phyloP scores from a whole-genome alignment of 2,888 invertebrate genomes.

The Tinea pellionella region DNA sequence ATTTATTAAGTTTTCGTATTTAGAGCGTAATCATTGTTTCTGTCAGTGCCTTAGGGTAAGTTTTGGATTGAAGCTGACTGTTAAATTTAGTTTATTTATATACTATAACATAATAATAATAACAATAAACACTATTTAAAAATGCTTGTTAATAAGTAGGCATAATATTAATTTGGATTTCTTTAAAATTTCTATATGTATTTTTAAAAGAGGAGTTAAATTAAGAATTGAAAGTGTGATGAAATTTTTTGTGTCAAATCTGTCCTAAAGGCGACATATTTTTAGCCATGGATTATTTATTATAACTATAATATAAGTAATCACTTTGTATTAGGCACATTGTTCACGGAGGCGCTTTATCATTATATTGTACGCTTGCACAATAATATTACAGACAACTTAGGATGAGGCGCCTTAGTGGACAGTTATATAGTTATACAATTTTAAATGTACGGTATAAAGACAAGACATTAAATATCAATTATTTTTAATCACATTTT shows the following conservation, averaged over 20 bases:
- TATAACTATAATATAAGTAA: conserved; percentile 40
- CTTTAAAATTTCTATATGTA: background rate
- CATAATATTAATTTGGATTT: background rate
- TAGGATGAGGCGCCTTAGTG: too few relatives aligned
- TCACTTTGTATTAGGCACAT: conserved; percentile 54
- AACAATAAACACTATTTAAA: background rate
- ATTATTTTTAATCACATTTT: conserved; percentile 12
- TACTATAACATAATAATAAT: background rate
- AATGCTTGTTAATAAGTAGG: conserved; percentile 4
- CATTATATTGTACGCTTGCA: too few relatives aligned
- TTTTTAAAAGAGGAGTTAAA: background rate
- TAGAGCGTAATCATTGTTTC: conserved; percentile 52
- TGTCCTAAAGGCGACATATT: background rate
- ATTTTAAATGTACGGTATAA: conserved; percentile 46
- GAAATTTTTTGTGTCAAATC: background rate
- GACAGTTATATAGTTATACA: background rate
- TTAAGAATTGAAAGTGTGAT: background rate
- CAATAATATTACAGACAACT: too few relatives aligned
- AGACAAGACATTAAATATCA: conserved; percentile 60
- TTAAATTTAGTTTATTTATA: conserved; percentile 6
- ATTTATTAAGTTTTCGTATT: conserved; percentile 37
- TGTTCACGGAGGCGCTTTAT: too few relatives aligned
- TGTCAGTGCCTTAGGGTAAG: conserved; percentile 64
- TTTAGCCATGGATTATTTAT: background rate
- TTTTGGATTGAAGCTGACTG: conserved; percentile 44